Percentiles rank a stretch among this genome's conserved stretches.
Evolutionary conservation across 2,113 vertebrate genomes (phyloP).

Genomic region (Crotalus horridus): DNA sequence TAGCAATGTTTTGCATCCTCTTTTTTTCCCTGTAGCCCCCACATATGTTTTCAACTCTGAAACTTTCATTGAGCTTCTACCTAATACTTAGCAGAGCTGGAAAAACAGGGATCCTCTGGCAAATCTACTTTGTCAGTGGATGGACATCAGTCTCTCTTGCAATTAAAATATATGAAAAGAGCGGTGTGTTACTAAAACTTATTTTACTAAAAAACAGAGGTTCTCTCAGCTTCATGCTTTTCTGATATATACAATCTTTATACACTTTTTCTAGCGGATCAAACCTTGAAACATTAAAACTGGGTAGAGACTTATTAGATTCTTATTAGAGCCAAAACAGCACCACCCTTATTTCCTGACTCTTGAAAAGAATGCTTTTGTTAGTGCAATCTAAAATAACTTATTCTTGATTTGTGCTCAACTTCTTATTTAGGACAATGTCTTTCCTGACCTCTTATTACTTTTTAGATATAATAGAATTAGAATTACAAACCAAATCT

Average conservation of each 20-base stretch:
- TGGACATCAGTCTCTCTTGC: neutral
- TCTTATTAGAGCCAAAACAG: neutral
- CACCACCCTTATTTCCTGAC: neutral
- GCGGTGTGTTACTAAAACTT: neutral
- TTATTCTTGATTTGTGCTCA: neutral
- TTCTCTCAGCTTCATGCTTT: neutral
- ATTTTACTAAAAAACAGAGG: neutral
- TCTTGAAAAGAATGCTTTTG: neutral
- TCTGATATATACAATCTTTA: neutral
- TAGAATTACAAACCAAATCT: neutral
- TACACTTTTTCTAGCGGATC: neutral
- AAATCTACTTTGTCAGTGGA: neutral
- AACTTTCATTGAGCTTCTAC: neutral
- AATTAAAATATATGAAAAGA: neutral
- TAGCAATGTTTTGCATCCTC: neutral
- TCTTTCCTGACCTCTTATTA: neutral
- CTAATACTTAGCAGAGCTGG: neutral
- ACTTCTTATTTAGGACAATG: neutral
- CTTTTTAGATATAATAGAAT: neutral
- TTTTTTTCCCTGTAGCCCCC: neutral
- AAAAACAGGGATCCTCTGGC: neutral
- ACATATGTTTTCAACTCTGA: neutral
- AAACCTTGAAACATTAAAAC: neutral
- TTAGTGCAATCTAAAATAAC: constrained; percentile 8
- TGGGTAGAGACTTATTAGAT: neutral